Conservation (phyloP, 1,140 invertebrate genomes). For the Heterodera carotae region DNA sequence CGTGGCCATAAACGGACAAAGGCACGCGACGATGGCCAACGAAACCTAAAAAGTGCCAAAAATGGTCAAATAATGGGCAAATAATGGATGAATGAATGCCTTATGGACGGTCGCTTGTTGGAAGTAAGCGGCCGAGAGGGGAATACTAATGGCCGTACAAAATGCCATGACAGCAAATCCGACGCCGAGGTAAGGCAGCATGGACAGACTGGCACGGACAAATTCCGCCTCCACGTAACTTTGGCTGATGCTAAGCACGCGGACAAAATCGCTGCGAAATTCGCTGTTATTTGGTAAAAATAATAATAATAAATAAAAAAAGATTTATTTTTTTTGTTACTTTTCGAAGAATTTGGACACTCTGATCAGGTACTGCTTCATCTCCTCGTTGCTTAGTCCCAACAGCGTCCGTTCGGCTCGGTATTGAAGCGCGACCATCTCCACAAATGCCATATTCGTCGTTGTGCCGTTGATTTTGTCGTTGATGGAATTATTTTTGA, state of each 20-base stretch:
- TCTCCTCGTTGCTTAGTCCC: constrained; percentile 35
- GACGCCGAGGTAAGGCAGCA: constrained; percentile 44
- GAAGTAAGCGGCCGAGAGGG: constrained; percentile 44
- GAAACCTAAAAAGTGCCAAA: constrained; percentile 27
- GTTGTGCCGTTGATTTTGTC: constrained; percentile 14
- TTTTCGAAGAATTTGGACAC: constrained; percentile 48
- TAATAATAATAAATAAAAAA: neutral
- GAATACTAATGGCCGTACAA: constrained; percentile 37
- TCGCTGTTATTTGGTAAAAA: constrained; percentile 38
- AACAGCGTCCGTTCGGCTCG: constrained; percentile 33
- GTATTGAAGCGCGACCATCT: constrained; percentile 49
- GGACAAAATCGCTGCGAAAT: constrained; percentile 43
- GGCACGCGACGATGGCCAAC: constrained; percentile 50
- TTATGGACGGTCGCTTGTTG: constrained; percentile 50
- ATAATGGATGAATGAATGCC: constrained; percentile 9
- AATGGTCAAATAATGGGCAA: neutral
- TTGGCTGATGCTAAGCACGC: constrained; percentile 32
- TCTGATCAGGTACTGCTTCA: constrained; percentile 47
- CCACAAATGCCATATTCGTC: constrained; percentile 40
- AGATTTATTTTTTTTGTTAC: too few relatives aligned
- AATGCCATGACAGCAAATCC: constrained; percentile 50
- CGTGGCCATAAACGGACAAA: constrained; percentile 59
- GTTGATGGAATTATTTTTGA: neutral
- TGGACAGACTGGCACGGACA: constrained; percentile 37
- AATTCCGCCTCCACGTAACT: constrained; percentile 28